Evolutionary conservation across 1,140 invertebrate genomes (phyloP).

Genomic region (Cotesia vestalis): DNA sequence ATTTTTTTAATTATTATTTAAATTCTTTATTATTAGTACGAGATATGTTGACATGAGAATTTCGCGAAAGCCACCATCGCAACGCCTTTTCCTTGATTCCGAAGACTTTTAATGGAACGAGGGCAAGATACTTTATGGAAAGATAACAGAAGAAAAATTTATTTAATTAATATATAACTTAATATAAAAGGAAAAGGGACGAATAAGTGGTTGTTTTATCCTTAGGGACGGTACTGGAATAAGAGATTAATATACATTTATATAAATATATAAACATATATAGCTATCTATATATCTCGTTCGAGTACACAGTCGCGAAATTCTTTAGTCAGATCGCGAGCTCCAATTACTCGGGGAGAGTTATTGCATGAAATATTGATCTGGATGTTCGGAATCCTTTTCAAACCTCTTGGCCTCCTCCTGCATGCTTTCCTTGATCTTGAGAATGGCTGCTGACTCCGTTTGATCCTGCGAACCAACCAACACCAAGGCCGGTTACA

Average conservation of each 20-base stretch:
- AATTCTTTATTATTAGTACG: neutral
- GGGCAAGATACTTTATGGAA: neutral
- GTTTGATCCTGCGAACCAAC: slow-evolving; percentile 90
- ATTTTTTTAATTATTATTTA: too few species aligned
- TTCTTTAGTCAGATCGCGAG: slow-evolving; percentile 56
- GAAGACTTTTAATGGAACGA: neutral
- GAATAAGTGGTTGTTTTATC: neutral
- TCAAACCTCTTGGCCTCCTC: slow-evolving; percentile 99
- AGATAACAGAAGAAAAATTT: neutral
- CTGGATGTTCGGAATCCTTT: slow-evolving; percentile 96
- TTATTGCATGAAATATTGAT: slow-evolving; percentile 93
- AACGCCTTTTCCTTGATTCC: neutral
- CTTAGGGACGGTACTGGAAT: too few species aligned
- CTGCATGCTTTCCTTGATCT: slow-evolving; percentile 99
- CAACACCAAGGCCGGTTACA: slow-evolving; percentile 68
- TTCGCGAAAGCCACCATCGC: neutral
- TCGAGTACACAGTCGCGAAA: slow-evolving; percentile 28
- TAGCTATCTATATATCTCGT: neutral
- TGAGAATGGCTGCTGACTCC: slow-evolving; percentile 97
- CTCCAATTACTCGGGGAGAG: slow-evolving; percentile 58
- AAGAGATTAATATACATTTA: neutral
- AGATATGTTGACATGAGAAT: slow-evolving; percentile 4
- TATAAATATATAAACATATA: neutral
- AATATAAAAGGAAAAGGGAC: neutral
- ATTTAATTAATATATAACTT: neutral